Evolutionary conservation across 1,140 invertebrate genomes (phyloP).

Genomic region (Anoplophora glabripennis): DNA sequence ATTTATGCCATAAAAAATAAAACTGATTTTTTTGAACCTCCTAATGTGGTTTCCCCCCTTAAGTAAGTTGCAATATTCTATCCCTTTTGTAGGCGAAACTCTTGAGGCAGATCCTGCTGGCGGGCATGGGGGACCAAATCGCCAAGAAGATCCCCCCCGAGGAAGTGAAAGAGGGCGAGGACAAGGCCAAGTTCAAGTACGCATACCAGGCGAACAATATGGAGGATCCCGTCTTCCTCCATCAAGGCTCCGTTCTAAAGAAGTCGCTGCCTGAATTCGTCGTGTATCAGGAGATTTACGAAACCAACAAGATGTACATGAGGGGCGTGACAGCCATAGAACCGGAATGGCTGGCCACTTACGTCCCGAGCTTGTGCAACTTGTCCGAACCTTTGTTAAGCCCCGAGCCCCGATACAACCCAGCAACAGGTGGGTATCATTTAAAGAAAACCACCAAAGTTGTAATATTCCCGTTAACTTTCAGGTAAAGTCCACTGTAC

Average conservation of each 20-base stretch:
- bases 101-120: constrained; percentile 81
- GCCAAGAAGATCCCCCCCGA: constrained; percentile 69
- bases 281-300: constrained; percentile 91
- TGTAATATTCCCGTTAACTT: background rate
- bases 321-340: constrained; percentile 89
- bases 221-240: constrained; percentile 87
- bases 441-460: background rate
- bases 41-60: no score
- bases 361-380: constrained; percentile 74
- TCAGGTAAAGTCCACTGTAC: constrained; percentile 72
- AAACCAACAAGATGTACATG: constrained; percentile 84
- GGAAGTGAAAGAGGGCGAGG: constrained; percentile 65
- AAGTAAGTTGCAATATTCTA: no score
- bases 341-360: constrained; percentile 87
- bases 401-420: constrained; percentile 59
- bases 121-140: constrained; percentile 87
- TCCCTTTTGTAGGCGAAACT: constrained; percentile 59
- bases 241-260: constrained; percentile 77
- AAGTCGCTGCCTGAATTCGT: constrained; percentile 82
- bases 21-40: no score
- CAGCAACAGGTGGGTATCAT: constrained; percentile 28
- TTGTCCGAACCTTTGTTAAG: constrained; percentile 59
- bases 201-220: constrained; percentile 82
- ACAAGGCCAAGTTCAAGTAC: constrained; percentile 73
- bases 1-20: no score